Conservation (phyloP, 2,888 invertebrate species). For the Lamellibrachia satsuma region DNA sequence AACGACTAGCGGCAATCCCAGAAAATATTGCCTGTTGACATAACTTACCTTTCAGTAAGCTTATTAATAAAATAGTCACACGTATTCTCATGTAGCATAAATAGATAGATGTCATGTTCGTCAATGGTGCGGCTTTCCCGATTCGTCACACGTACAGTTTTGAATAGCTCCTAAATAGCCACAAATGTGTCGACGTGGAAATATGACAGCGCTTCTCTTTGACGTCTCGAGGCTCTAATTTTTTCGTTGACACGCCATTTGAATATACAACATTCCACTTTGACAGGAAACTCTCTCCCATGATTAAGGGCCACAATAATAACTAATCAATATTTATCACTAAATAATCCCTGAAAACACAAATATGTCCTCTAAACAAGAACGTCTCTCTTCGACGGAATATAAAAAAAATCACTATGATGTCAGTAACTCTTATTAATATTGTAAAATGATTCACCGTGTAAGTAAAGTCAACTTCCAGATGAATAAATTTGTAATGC, state of each 20-base stretch:
- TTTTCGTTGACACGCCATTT: neutral
- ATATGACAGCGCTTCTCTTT: slow-evolving; percentile 4
- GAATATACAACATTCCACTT: neutral
- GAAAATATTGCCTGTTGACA: neutral
- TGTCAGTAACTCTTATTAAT: too few relatives aligned
- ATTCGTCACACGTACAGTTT: neutral
- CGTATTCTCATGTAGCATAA: neutral
- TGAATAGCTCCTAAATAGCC: slow-evolving; percentile 12
- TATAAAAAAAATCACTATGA: too few relatives aligned
- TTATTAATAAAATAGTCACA: slow-evolving; percentile 17
- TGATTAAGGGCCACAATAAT: neutral
- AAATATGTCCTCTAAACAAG: neutral
- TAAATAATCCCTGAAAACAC: neutral
- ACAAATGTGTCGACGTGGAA: neutral
- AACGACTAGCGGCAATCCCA: neutral
- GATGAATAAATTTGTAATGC: neutral
- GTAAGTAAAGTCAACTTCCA: neutral
- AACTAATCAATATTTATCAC: neutral
- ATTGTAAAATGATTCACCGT: neutral
- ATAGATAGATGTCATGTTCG: neutral
- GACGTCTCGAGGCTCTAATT: neutral
- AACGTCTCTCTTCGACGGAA: too few relatives aligned
- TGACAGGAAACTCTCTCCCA: neutral
- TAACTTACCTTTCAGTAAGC: neutral
- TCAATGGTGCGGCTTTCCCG: neutral